Base-by-base conservation (phyloP, 2,888 invertebrate species). In the Chrysolina oricalcia region DNA sequence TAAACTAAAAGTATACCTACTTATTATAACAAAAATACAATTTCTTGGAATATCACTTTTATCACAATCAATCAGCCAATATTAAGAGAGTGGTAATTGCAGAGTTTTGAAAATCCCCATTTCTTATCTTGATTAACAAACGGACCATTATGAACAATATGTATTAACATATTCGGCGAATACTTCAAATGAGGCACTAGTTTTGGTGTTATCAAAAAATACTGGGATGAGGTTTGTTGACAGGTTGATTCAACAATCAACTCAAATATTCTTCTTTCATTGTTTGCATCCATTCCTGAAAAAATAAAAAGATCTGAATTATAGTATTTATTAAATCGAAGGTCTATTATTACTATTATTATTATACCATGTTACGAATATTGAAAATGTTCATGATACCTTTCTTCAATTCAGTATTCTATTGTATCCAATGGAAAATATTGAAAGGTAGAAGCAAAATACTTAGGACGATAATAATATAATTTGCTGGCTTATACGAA, bases 191-290 rank as follows among this genome's bases (percentile, higher is more conserved):
- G 92, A 1, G 93, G 92, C 21, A 97, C 89, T 88, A 97, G 96
- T 91, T 98, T 98, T n/a, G 98, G 98, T 2, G 98, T 97, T 0
- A 98, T 91, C 53, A 98, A 90, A 87, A 98, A 97, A 88, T 97
- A 98, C 86, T 98, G 98, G 0, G 95, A 91, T 0, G 94, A 92
- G 62, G 92, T 91, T 4, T 89, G 88, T 73, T 91, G 90, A 63
- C 81, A 80, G 0, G 96, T 96, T 65, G 94, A 93, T 70, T 93
- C 91, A 0, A 96, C 93, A 0, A 97, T 90, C 74, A 97, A 88
- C 80, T 96, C 93, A 84, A 97, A 95, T 86, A 97, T 93, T 82
- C 94, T 92, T 17, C 95, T 90, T 87, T 97, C 97, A 85, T 97
- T 97, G 17, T 91, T 91, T 0, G 94, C 92, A 86, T 97, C 97